Evolutionary conservation across 2,797 vertebrate genomes (phyloP), one percentile per base, ranked within the genome.

Genomic region (Epinephelus awoara): DNA sequence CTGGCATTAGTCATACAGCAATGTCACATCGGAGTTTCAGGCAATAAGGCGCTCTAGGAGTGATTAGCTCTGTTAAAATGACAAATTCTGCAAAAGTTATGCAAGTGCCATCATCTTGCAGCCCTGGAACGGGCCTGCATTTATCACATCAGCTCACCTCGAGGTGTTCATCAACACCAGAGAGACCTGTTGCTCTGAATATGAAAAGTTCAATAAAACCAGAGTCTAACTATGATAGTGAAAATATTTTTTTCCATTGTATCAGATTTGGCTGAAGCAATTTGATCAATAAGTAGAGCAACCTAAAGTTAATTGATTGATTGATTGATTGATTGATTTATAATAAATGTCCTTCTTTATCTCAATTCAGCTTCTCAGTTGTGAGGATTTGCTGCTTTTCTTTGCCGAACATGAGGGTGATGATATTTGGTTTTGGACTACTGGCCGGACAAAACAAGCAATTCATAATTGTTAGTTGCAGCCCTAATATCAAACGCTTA

Each of bases 1-100:
- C 69, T 85, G 76, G 72, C 63, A 88, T 90, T 87, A 89, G 80
- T 85, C 84, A 84, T 79, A 69, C 25, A 64, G 71, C 54, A 6
- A 77, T 46, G 63, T 69, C 80, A 82, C 58, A 61, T 58, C 1
- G 1, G 49, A 40, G 71, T 77, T 75, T 54, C 49, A 72, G 80
- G 70, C 34, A 38, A 80, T 66, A 59, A 71, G 71, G 81, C 4
- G n/a, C 74, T 73, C 64, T 64, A 65, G 75, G 66, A 85, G 29
- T 77, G 72, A 83, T 87, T 52, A 54, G 29, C 72, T 85, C 29
- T 67, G 75, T 64, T 68, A 38, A 56, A 67, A 38, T 0, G 4
- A 74, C 25, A 58, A 70, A 77, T 65, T 79, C 54, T 19, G n/a
- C 72, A 72, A 40, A 29, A 74, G 51, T 75, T 83, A 29, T 61